A percentile compares a stretch with the other conserved stretches of the same genome.
These are phyloP conservation scores for Lepus oiostolus DNA, from an alignment of 2,797 vertebrate species.

Conservation along the genomic window DNA sequence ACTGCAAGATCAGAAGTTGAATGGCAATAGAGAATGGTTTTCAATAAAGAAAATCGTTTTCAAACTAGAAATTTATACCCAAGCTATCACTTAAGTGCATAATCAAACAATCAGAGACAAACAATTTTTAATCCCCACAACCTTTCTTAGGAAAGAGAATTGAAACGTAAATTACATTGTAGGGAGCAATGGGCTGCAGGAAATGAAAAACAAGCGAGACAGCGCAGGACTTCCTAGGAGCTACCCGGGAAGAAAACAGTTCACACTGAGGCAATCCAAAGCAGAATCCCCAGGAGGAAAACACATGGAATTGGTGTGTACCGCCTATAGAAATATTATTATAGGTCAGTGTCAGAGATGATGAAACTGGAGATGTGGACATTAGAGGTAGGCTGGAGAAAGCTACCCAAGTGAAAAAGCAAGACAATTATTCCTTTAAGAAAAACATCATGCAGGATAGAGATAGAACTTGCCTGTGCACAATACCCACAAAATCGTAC, in stretches of 20 bases:
- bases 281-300: neutral
- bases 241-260: neutral
- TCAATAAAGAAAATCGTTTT: slow-evolving; percentile 53
- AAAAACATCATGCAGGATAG: neutral
- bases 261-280: neutral
- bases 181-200: neutral
- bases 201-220: neutral
- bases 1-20: neutral
- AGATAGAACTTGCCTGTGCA: neutral
- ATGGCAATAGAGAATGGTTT: slow-evolving; percentile 24
- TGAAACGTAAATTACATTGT: neutral
- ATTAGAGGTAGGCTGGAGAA: neutral
- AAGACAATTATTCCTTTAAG: neutral
- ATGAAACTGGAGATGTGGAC: neutral
- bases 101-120: slow-evolving; percentile 2
- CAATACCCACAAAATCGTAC: neutral
- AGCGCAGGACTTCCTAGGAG: neutral
- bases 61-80: slow-evolving; percentile 45
- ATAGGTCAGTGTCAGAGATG: neutral
- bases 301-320: neutral
- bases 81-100: slow-evolving; percentile 21
- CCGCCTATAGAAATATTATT: neutral
- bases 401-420: neutral
- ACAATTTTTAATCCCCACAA: neutral
- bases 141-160: slow-evolving; percentile 8